Evolutionary conservation across 2,797 vertebrate genomes (phyloP), one percentile per base, ranked within the genome.

Genomic region (Gadopsis marmoratus): DNA sequence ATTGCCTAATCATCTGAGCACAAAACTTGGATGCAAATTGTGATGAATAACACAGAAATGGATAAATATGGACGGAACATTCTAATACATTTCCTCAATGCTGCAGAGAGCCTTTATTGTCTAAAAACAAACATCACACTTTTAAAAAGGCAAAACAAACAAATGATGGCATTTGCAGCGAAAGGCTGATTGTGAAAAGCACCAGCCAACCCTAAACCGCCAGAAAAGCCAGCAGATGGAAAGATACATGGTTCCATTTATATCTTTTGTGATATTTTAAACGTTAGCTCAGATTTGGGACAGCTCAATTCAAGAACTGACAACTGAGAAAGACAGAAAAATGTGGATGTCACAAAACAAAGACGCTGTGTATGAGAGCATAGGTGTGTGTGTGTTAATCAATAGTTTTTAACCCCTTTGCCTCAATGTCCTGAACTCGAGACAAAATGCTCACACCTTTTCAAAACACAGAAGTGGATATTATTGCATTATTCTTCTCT

Each of bases 201-300:
- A 58, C 56, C 48, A 1, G 3, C 23, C 2, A 31, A 66, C 41
- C 23, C 67, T 62, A 45, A 76, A 67, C 48, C 17, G 54, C 13
- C 23, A 69, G n/a, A 78, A 82, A 69, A 59, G 33, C 43, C 48
- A 77, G 43, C 45, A 56, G 73, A 72, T 60, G 29, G 29, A 58
- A 48, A 79, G 13, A 74, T 65, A 31, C n/a, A 19, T 16, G 14
- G 62, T 35, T 53, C 33, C 26, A 56, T 67, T 53, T 53, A 35
- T 31, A 58, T 11, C 43, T 61, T 55, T 26, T 62, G 29, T 66
- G 43, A 35, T 60, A 56, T 76, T 68, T 61, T n/a, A 29, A 70
- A 63, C 0, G 2, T 45, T 48, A 12, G 23, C 41, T 64, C 74
- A 29, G 21, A 71, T n/a, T 2, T 47, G 17, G 35, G 1, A 29